Evolutionary conservation across 2,113 vertebrate genomes (phyloP), one percentile per base, ranked within the genome.

Genomic region (Anser cygnoides): DNA sequence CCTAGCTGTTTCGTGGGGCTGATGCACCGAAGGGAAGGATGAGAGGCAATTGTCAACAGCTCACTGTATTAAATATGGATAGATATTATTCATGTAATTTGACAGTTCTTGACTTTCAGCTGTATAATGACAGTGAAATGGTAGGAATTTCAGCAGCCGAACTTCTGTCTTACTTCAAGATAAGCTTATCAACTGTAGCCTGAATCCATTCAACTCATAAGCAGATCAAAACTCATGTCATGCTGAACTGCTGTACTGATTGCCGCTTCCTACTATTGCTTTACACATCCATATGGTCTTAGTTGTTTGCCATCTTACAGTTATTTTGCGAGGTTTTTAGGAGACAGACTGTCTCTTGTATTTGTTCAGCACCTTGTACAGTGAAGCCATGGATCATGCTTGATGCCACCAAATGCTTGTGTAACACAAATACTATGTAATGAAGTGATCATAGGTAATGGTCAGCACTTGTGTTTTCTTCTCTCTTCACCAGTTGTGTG

Each of bases 41-140:
- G 86, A 93, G 41, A 90, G 78, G 95, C 92, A 82, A 94, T 91
- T 96, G 94, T 96, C 97, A 95, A 85, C 95, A 97, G 77, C 63
- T 97, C 41, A 4, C 94, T 95, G 59, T 84, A 95, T 97, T 96
- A 95, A 97, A 97, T 19, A 39, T 5, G 61, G 96, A 93, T 83
- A 96, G 94, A 91, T 91, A 97, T 97, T 96, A 96, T 96, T 98
- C 96, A 95, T 95, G 67, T 39, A 90, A 62, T 79, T 92, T 98
- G 97, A 97, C 97, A 97, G 96, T 22, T 97, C 94, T 90, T 92
- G 93, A 96, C 96, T 97, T 95, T 97, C 94, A 97, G 96, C 95
- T 96, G 87, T 67, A 96, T 91, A 95, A 95, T 91, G 92, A 80
- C 92, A 95, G 70, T 49, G 92, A 94, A 97, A 94, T 68, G 70